These are phyloP conservation scores for Astyanax mexicanus DNA, from an alignment of 2,797 vertebrate genomes.

Conservation along the genomic window DNA sequence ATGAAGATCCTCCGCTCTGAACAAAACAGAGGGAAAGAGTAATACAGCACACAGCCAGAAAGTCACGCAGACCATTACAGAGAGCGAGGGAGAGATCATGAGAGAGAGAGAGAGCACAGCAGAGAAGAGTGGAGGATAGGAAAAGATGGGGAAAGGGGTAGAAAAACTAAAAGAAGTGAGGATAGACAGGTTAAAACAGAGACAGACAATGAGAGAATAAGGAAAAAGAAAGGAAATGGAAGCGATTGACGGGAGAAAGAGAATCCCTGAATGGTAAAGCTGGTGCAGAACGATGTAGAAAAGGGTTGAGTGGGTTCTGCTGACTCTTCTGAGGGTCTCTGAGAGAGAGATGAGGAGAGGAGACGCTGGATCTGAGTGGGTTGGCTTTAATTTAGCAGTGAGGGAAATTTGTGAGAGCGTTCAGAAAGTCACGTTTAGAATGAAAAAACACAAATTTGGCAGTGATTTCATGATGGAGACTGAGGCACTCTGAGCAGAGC, in stretches of 20 bases:
- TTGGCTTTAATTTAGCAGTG: neutral
- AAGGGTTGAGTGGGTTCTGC: neutral
- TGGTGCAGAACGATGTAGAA: neutral
- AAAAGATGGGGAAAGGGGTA: too few relatives aligned
- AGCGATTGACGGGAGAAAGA: slow-evolving; percentile 79
- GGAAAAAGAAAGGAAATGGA: neutral
- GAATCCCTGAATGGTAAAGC: neutral
- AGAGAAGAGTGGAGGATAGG: neutral
- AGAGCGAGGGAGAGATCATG: neutral
- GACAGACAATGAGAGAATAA: neutral
- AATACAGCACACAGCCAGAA: neutral
- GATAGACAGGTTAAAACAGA: neutral
- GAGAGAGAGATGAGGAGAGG: neutral
- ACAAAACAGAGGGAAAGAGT: neutral
- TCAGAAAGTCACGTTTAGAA: neutral
- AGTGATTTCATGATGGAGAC: neutral
- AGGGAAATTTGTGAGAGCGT: neutral
- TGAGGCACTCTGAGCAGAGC: neutral
- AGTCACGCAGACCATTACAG: slow-evolving; percentile 7
- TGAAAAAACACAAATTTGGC: neutral
- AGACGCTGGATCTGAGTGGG: neutral
- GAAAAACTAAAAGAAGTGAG: neutral
- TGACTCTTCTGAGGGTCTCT: too few relatives aligned
- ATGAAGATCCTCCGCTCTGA: neutral
- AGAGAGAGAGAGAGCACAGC: neutral